Evolutionary conservation across 2,888 invertebrate genomes (phyloP), one percentile per base, ranked within the genome.

Genomic region (Amorpha juglandis): DNA sequence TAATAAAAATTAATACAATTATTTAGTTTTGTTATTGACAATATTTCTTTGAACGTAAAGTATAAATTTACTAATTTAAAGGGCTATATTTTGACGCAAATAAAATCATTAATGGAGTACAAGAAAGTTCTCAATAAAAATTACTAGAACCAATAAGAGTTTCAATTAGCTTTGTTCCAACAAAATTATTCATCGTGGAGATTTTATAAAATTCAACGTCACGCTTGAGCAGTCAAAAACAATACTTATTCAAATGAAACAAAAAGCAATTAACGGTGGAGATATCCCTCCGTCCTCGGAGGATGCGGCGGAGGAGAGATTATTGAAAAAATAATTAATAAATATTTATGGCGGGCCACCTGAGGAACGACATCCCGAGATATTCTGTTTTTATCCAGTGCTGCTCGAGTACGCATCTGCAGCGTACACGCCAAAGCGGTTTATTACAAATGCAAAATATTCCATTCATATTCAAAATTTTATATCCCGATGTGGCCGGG

Each of bases 381-480:
- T 79, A 87, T 87, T 86, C 81, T 82, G 81, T 88, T 91, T 92
- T 91, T 91, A 91, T 90, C 88, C 90, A 88, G 83, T 87, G 71
- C 84, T 87, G 70, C 84, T 83, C 78, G 79, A 82, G 86, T 86
- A 85, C 91, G 86, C 91, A 92, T 91, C 92, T 91, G 92, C 88
- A 88, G 84, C 84, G 77, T 82, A 89, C 86, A 83, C 82, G 87
- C 87, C 91, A 94, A 95, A 94, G 94, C 94, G 94, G 94, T 96
- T 96, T 95, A 96, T 96, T 96, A 96, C 95, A 94, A 94, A 96
- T 96, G 96, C 96, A 96, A 96, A 96, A 96, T 96, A 95, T 95
- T 95, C 96, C 96, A 96, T 96, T 96, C 96, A 96, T 96, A 96
- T 96, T 96, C 96, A 96, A 96, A 96, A 96, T 96, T 96, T 96